These are phyloP conservation scores for Dyspetes luteomarginatus DNA, from an alignment of 2,888 invertebrate genomes.

Conservation along the genomic window DNA sequence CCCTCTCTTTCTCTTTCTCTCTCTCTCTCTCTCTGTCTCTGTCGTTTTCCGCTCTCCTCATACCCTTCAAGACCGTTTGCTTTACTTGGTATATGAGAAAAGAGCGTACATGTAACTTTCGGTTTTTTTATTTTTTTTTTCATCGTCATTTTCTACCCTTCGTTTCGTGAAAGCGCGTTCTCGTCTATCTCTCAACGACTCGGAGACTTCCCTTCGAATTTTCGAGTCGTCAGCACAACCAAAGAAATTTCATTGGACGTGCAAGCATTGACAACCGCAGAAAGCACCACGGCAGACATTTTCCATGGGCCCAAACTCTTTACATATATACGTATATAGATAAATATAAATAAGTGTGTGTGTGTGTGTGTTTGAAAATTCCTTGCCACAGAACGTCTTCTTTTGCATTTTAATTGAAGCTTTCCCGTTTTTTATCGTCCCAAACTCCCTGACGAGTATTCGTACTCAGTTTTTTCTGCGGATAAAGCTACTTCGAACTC, in stretches of 20 bases:
- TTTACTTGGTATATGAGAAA: slow-evolving; percentile 34
- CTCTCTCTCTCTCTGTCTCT: slow-evolving; percentile 9
- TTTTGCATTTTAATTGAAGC: slow-evolving; percentile 61
- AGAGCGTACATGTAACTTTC: slow-evolving; percentile 28
- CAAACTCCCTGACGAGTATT: slow-evolving; percentile 17
- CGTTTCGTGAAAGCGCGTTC: neutral
- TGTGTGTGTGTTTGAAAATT: too few species aligned
- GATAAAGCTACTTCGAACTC: slow-evolving; percentile 25
- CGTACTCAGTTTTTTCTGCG: slow-evolving; percentile 43
- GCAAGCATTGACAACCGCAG: neutral
- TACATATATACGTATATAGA: neutral
- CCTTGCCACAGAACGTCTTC: slow-evolving; percentile 32
- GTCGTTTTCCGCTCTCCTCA: too few species aligned
- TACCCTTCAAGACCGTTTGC: too few species aligned
- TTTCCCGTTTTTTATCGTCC: neutral
- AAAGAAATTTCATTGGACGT: slow-evolving; percentile 57
- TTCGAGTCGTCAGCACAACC: slow-evolving; percentile 59
- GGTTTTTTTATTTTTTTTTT: neutral
- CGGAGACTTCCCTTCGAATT: slow-evolving; percentile 49
- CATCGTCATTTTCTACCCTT: slow-evolving; percentile 24
- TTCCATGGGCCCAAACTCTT: slow-evolving; percentile 6
- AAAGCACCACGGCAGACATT: slow-evolving; percentile 8
- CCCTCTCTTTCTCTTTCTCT: neutral
- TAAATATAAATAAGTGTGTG: neutral
- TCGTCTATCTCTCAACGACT: neutral